A percentile compares a stretch with the other conserved stretches of the same genome.
Evolutionary conservation across 2,797 vertebrate species (phyloP).

Genomic region (Alcedo atthis): DNA sequence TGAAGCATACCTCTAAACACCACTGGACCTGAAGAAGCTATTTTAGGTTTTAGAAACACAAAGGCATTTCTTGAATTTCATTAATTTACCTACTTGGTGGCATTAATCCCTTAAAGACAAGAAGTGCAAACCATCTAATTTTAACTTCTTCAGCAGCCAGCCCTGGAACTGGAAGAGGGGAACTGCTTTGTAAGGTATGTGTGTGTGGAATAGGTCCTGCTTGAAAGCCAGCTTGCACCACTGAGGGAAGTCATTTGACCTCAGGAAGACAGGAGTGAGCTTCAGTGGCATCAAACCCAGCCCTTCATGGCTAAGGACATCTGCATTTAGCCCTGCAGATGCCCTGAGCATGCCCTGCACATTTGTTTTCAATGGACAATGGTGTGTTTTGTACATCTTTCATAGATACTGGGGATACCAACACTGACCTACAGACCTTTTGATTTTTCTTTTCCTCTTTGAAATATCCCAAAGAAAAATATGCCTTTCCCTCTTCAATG

Average conservation of each 20-base stretch:
- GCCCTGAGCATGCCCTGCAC: neutral
- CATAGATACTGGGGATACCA: neutral
- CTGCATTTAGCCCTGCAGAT: neutral
- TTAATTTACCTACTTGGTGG: neutral
- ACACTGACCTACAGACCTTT: neutral
- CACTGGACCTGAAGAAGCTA: neutral
- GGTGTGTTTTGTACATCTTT: neutral
- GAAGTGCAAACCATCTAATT: neutral
- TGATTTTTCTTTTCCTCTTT: neutral
- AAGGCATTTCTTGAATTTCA: neutral
- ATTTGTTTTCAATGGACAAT: neutral
- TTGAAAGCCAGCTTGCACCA: neutral
- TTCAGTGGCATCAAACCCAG: neutral
- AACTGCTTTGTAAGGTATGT: neutral
- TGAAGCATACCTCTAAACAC: neutral
- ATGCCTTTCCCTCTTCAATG: neutral
- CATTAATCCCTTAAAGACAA: neutral
- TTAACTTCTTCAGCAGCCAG: neutral
- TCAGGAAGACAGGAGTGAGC: neutral
- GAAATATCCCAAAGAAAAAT: neutral
- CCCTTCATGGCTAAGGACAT: neutral
- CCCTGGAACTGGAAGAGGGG: neutral
- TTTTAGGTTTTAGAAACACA: neutral
- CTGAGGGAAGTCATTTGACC: neutral
- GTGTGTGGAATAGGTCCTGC: neutral